Conservation (phyloP, 2,888 invertebrate species). For the Aromia moschata region DNA sequence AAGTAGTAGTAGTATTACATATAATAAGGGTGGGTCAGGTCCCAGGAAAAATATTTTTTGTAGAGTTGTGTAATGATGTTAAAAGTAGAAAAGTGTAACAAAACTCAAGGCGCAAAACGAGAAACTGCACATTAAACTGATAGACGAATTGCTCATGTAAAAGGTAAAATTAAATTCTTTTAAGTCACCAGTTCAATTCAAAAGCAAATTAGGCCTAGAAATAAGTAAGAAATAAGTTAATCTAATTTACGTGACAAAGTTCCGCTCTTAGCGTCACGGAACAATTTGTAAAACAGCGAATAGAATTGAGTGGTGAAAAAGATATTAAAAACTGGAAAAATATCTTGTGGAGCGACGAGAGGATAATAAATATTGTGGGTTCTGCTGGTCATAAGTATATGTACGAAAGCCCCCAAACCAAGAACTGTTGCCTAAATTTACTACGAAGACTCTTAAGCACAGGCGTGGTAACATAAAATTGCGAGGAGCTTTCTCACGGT, state of each 20-base stretch:
- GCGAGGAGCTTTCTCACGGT: not conserved
- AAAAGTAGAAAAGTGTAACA: too few relatives aligned
- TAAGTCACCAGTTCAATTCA: not conserved
- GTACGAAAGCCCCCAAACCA: not conserved
- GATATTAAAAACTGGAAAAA: not conserved
- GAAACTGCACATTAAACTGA: not conserved
- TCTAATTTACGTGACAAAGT: not conserved
- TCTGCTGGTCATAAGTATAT: not conserved
- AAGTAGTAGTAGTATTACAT: too few relatives aligned
- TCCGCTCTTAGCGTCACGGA: not conserved
- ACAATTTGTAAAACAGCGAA: not conserved
- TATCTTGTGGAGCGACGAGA: not conserved
- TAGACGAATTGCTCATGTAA: not conserved
- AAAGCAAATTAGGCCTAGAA: not conserved
- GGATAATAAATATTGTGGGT: not conserved
- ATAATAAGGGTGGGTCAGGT: too few relatives aligned
- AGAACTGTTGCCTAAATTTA: not conserved
- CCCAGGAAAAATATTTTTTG: too few relatives aligned
- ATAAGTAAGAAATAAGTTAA: not conserved
- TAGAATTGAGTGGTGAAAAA: not conserved
- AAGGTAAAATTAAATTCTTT: not conserved
- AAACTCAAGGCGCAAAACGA: not conserved
- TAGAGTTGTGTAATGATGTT: too few relatives aligned
- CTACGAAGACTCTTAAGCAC: not conserved
- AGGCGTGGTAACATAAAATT: not conserved